phyloP scores from a whole-genome alignment of 37 sponge, comb jelly and placozoan genomes.

The Aplysina aerophoba region DNA sequence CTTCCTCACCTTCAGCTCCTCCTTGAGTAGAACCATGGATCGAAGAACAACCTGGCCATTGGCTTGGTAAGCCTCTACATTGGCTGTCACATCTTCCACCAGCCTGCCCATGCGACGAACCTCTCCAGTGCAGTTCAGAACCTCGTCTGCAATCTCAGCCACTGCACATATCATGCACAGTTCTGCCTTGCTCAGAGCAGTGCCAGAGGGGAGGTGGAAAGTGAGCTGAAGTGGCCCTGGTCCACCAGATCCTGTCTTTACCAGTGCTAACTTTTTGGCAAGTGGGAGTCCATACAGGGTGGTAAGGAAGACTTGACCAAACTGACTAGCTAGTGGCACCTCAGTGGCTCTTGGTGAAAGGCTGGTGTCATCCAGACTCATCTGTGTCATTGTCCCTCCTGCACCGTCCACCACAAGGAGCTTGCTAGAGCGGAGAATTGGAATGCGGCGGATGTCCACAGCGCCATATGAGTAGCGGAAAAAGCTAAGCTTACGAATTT shows the following conservation, averaged over 20 bases:
- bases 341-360: constrained; percentile 46
- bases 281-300: constrained; percentile 60
- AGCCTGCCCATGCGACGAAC: constrained; percentile 45
- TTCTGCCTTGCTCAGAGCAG: constrained; percentile 49
- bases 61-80: constrained; percentile 30
- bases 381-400: constrained; percentile 34
- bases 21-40: constrained; percentile 37
- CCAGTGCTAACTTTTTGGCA: constrained; percentile 34
- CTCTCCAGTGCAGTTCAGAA: constrained; percentile 58
- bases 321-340: constrained; percentile 79
- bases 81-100: constrained; percentile 34
- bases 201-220: constrained; percentile 69
- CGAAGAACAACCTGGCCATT: constrained; percentile 43
- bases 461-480: constrained; percentile 69
- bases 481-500: constrained; percentile 34
- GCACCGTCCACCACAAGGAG: constrained; percentile 68
- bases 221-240: not conserved
- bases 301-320: constrained; percentile 72
- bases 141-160: constrained; percentile 64
- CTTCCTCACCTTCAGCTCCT: constrained; percentile 54
- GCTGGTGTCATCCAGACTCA: constrained; percentile 70
- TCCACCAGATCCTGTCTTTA: constrained; percentile 28
- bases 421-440: constrained; percentile 65
- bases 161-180: constrained; percentile 58
- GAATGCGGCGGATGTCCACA: constrained; percentile 64